Evolutionary conservation across 2,797 vertebrate genomes (phyloP).

Genomic region (Melanotaenia pygmaea): DNA sequence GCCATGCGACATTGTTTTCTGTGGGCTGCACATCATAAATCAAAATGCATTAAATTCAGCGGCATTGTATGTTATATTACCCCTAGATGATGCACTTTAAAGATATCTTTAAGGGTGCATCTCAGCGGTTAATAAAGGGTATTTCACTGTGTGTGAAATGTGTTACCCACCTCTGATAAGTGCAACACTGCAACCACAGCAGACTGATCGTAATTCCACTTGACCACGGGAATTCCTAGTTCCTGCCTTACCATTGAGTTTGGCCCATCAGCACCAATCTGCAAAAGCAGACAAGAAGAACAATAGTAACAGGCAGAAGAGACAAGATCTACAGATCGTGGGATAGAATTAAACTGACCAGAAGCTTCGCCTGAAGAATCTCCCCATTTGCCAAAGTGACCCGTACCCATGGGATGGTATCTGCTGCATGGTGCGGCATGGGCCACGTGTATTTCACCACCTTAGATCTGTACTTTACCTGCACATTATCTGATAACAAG

Average conservation of each 20-base stretch:
- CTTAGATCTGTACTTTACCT: constrained; percentile 91
- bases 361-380: constrained; percentile 90
- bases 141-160: background rate
- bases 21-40: constrained; percentile 85
- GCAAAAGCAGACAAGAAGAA: constrained; percentile 29
- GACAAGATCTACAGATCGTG: background rate
- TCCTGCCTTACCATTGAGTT: constrained; percentile 90
- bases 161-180: constrained; percentile 88
- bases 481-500: constrained; percentile 85
- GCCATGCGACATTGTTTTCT: constrained; percentile 98
- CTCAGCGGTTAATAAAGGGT: background rate
- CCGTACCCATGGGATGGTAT: constrained; percentile 92
- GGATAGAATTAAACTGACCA: constrained; percentile 85
- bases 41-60: constrained; percentile 22
- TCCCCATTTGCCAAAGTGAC: constrained; percentile 90
- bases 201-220: constrained; percentile 94
- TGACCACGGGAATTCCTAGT: constrained; percentile 89
- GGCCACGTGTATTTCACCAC: constrained; percentile 92
- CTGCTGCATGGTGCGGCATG: constrained; percentile 79
- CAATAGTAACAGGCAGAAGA: background rate
- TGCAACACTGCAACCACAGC: constrained; percentile 95
- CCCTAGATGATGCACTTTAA: constrained; percentile 27
- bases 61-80: constrained; percentile 16
- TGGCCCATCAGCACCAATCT: constrained; percentile 96
- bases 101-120: constrained; percentile 10